phyloP scores from a whole-genome alignment of 2,797 vertebrate genomes.

The Threskiornis aethiopicus region DNA sequence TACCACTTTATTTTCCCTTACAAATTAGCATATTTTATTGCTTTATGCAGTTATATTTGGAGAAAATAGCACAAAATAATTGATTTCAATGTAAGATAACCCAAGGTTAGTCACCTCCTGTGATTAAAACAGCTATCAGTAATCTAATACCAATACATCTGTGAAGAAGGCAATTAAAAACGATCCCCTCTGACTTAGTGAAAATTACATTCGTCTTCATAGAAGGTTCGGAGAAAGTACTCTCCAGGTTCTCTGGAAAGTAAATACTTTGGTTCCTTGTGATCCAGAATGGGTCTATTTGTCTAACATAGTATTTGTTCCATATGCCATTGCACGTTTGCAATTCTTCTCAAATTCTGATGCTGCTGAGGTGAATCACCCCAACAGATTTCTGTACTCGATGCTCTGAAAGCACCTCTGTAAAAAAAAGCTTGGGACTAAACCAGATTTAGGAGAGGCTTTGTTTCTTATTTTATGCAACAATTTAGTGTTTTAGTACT shows the following conservation, averaged over 20 bases:
- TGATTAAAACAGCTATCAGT: neutral
- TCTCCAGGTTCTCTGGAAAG: neutral
- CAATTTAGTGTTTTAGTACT: neutral
- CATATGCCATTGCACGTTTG: neutral
- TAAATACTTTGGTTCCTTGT: neutral
- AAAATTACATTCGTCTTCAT: neutral
- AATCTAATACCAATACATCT: neutral
- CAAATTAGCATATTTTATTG: neutral
- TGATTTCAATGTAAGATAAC: neutral
- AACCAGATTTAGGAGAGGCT: neutral
- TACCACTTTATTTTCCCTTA: neutral
- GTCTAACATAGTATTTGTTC: neutral
- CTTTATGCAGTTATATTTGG: neutral
- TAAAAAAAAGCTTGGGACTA: neutral
- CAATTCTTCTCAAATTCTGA: neutral
- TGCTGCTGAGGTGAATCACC: neutral
- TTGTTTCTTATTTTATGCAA: neutral
- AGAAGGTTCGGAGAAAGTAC: neutral
- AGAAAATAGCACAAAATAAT: neutral
- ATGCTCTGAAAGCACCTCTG: neutral
- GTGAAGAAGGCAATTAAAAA: neutral
- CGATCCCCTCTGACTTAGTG: neutral
- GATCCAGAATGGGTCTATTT: neutral
- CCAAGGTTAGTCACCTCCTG: neutral
- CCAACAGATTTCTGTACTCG: neutral